Base-by-base conservation (phyloP, 1,140 invertebrate genomes). In the Drosophila willistoni region DNA sequence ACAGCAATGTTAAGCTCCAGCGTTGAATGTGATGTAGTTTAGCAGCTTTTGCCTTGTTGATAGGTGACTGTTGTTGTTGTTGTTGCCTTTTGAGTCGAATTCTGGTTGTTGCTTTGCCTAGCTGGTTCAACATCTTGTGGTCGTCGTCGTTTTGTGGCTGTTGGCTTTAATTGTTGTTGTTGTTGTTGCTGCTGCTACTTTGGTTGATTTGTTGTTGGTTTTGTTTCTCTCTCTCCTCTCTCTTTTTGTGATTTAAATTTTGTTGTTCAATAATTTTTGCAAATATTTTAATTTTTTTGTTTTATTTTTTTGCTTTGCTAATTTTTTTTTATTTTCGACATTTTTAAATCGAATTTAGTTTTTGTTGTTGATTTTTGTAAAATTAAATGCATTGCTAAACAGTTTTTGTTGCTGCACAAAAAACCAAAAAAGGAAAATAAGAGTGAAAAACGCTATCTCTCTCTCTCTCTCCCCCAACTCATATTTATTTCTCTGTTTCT, bases 81-180 rank as follows among this genome's bases (percentile, higher is more conserved):
- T 47, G 51, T 57, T 74, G 82, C 60, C 79, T 83, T 87, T 87
- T 87, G 73, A 87, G 83, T 72, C 83, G 83, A 70, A 89, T 86
- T 86, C 84, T 87, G 66, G 83, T 87, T 68, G 83, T 87, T 73
- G 83, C 83, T 77, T 84, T 87, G 60, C 84, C 80, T 69, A 87
- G 69, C 77, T 82, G 81, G 63, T 83, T 80, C 83, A 87, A 80
- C 83, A 87, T 87, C 57, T 83, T 87, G 73, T 64, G 69, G 84
- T 77, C 84, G 84, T 87, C 14, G 84, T 89, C 14, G 73, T 82
- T 68, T 71, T 63, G 56, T 44, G 41, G 54, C 33, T 54, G 19
- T 42, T 55, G 44, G 22, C 64, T 44, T 22, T 57, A 13, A 19
- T 25, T 75, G 34, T 25, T 75, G 36, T 39, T 39, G 36, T 12